phyloP scores from a whole-genome alignment of 2,113 vertebrate species.

The Rhynchopsitta pachyrhyncha region DNA sequence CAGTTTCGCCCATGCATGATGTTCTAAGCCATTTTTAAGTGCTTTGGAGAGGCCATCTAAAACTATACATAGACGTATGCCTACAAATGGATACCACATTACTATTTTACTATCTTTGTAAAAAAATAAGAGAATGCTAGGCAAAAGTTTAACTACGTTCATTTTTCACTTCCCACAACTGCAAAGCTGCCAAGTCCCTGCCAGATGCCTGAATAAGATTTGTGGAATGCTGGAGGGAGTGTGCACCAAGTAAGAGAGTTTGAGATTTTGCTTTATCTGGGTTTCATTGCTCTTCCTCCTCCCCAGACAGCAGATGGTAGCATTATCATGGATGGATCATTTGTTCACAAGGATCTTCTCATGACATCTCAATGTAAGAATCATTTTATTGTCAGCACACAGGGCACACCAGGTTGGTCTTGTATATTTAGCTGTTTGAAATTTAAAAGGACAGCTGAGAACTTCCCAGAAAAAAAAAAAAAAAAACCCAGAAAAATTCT shows the following conservation, averaged over 20 bases:
- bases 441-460: neutral
- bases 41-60: neutral
- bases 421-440: neutral
- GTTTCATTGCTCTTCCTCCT: neutral
- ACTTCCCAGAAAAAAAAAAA: neutral
- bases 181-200: constrained; percentile 38
- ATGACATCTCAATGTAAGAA: neutral
- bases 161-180: constrained; percentile 60
- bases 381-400: neutral
- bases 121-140: constrained; percentile 13
- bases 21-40: neutral
- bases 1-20: constrained; percentile 30
- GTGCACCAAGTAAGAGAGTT: neutral
- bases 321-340: neutral
- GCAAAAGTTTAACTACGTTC: neutral
- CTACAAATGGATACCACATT: neutral
- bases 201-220: constrained; percentile 30
- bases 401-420: neutral
- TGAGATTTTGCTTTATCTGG: neutral
- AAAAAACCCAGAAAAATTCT: neutral
- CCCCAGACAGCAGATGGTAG: neutral
- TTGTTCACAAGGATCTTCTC: neutral
- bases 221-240: neutral
- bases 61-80: constrained; percentile 21
- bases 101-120: constrained; percentile 33